Evolutionary conservation across 2,797 vertebrate genomes (phyloP), one percentile per base, ranked within the genome.

Genomic region (Hylomyscus alleni): DNA sequence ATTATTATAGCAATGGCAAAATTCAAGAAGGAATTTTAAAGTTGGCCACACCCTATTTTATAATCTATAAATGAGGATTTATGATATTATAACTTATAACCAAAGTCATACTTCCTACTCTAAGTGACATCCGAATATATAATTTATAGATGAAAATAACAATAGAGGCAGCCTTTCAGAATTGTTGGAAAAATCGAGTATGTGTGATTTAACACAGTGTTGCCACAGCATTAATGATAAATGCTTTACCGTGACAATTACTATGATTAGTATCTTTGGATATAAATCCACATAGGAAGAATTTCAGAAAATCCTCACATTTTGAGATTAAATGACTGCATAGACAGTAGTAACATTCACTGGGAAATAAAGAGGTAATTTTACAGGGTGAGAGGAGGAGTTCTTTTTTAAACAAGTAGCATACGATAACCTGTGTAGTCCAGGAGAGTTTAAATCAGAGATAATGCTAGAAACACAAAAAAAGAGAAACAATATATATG

Each of bases 281-380:
- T 73, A 76, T n/a, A 26, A 37, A 81, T 56, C 4, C 50, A 37
- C 44, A 77, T 50, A 34, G 31, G 5, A 85, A 26, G 26, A 44
- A 34, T 26, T 37, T 54, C 26, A 90, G 24, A 69, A 90, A 76
- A 92, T 7, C n/a, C n/a, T 19, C 15, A 89, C 44, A 31, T 73
- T 91, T 93, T 47, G 15, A 62, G 34, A 85, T 89, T 84, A 58
- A 95, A 75, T 73, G 52, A n/a, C 26, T 76, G 3, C 65, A 89
- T 26, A 17, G 9, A 84, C 20, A 95, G 44, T 19, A 91, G 47
- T 56, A 91, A 37, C 24, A 72, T 50, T 93, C 65, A 85, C 62
- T 80, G 40, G 12, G 24, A 1, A 91, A 34, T 91, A 58, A 40
- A 87, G 13, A 77, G 9, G 20, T 29, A 67, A 20, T 67, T 80